A percentile compares a stretch with the other conserved stretches of the same genome.
Conservation (phyloP, 1,140 invertebrate genomes). For the Cotesia chilonis region DNA sequence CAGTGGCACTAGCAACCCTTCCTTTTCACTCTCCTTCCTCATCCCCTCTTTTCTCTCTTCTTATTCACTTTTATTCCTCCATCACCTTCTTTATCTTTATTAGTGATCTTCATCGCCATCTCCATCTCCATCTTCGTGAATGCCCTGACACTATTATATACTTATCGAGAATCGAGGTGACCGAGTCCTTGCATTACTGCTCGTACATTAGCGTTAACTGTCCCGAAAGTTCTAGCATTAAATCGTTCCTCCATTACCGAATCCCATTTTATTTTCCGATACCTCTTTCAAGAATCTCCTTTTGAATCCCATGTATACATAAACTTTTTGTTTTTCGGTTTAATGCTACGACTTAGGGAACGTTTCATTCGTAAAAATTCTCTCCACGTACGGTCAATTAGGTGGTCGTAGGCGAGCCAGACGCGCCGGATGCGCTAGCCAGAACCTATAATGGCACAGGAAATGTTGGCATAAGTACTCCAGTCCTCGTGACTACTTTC, state of each 20-base stretch:
- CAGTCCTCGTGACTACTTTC: slow-evolving; percentile 24
- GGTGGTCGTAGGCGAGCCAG: slow-evolving; percentile 36
- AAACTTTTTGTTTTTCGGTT: slow-evolving; percentile 15
- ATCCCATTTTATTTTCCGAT: slow-evolving; percentile 11
- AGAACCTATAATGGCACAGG: slow-evolving; percentile 17
- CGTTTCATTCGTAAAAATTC: slow-evolving; percentile 38
- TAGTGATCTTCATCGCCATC: not conserved
- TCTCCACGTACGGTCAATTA: slow-evolving; percentile 49
- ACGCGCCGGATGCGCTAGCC: slow-evolving; percentile 30
- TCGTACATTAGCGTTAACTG: slow-evolving; percentile 42
- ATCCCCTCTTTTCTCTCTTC: too few relatives aligned
- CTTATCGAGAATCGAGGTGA: not conserved
- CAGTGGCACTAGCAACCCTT: slow-evolving; percentile 12
- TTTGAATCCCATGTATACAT: not conserved
- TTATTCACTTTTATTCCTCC: slow-evolving; percentile 15
- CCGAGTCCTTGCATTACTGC: slow-evolving; percentile 19
- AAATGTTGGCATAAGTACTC: slow-evolving; percentile 25
- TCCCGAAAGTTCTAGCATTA: slow-evolving; percentile 39
- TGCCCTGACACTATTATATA: too few relatives aligned
- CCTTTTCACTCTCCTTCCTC: not conserved
- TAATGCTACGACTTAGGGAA: not conserved
- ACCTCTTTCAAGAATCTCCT: not conserved
- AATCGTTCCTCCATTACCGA: slow-evolving; percentile 41
- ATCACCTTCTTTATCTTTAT: not conserved
- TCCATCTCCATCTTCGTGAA: too few relatives aligned